Conservation (phyloP, 2,113 vertebrate genomes). For the Scomber japonicus region DNA sequence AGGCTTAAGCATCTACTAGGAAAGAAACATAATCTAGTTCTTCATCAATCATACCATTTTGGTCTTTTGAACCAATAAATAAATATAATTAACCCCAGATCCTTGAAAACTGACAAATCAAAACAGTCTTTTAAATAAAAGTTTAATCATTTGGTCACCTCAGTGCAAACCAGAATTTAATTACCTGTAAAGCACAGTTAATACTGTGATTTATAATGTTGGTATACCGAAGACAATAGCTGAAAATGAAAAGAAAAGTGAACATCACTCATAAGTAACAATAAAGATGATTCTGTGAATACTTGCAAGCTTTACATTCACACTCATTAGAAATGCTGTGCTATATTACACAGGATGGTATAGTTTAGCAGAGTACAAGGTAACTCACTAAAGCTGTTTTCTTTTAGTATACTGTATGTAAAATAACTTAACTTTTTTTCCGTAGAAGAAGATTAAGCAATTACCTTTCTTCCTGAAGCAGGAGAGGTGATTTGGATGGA, state of each 20-base stretch:
- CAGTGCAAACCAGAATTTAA: conserved; percentile 14
- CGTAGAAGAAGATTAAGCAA: background rate
- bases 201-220: conserved; percentile 15
- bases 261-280: conserved; percentile 3
- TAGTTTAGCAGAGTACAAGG: background rate
- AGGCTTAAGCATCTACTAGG: background rate
- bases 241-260: conserved; percentile 13
- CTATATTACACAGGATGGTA: background rate
- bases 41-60: no score
- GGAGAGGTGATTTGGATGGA: conserved; percentile 13
- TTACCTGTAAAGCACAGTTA: conserved; percentile 30
- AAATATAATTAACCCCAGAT: background rate
- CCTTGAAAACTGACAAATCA: background rate
- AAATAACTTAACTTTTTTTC: background rate
- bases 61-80: background rate
- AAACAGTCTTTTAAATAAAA: no score
- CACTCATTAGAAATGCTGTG: background rate
- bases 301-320: conserved; percentile 6
- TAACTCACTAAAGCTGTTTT: conserved; percentile 1
- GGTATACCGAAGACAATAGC: background rate
- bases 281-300: conserved; percentile 36
- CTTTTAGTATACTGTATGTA: background rate
- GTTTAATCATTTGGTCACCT: no score
- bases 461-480: background rate
- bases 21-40: background rate